Evolutionary conservation across 1,140 invertebrate species (phyloP), one percentile per base, ranked within the genome.

Genomic region (Bathynomus jamesi): DNA sequence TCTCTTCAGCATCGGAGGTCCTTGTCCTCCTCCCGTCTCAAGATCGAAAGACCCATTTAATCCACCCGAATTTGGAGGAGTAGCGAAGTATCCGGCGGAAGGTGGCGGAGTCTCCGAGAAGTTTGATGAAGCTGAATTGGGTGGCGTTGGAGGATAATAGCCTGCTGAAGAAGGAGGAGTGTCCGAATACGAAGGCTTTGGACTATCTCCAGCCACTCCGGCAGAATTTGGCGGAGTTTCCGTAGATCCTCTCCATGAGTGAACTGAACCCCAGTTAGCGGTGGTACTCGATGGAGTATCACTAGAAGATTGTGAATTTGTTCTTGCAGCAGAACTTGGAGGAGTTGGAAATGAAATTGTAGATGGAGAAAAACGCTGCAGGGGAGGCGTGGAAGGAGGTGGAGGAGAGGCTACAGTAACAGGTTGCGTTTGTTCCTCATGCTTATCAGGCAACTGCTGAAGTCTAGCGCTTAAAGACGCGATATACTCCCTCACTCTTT

Each of bases 1-100:
- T 64, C 89, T 82, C 70, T 90, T 84, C 28, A 89, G 80, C 28
- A 63, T 64, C 21, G 28, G 31, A 2, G 28, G 28, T 5, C 40
- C 67, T 13, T 21, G 29, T 1, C 25, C 46, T 3, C 24, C 13
- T 11, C 25, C n/a, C n/a, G n/a, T n/a, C n/a, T n/a, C n/a, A 65
- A 27, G 65, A 31, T 46, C 75, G 69, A 67, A 83, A 78, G 8
- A 80, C 79, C 67, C 81, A 76, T 27, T 76, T 74, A 63, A 80
- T 73, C 53, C 65, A 17, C 69, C 81, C 79, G 46, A 79, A 70
- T 63, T 82, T 80, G 28, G 81, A 80, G 13, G 78, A 78, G 80
- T 71, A 60, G 78, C 78, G 31, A 71, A 65, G 60, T 67, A 74
- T n/a, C 69, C 73, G 27, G 65, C 68, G 28, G 71, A 77, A 69